These are phyloP conservation scores for Pimephales promelas DNA, from an alignment of 2,113 vertebrate genomes.

Conservation along the genomic window DNA sequence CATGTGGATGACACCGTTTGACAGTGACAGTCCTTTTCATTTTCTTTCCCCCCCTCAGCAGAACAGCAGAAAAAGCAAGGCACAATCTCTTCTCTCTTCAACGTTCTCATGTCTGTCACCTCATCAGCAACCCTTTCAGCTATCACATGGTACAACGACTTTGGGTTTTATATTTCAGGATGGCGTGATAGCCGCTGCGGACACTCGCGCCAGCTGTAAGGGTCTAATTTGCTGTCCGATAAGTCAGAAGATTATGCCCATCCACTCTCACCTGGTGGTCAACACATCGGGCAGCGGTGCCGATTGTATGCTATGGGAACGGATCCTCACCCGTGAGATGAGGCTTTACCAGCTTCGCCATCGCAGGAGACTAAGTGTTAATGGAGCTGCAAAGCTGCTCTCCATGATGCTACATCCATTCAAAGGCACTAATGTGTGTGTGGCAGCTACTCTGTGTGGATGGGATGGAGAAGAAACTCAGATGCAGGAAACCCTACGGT, in stretches of 20 bases:
- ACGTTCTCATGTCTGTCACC: slow-evolving; percentile 36
- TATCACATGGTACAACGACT: slow-evolving; percentile 82
- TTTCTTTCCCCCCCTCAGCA: slow-evolving; percentile 53
- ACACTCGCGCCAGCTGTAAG: slow-evolving; percentile 81
- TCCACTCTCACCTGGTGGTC: slow-evolving; percentile 81
- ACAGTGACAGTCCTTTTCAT: slow-evolving; percentile 40
- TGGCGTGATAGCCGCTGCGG: slow-evolving; percentile 83
- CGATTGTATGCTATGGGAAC: slow-evolving; percentile 80
- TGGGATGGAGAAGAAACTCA: slow-evolving; percentile 71
- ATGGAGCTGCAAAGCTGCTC: slow-evolving; percentile 78
- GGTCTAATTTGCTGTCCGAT: slow-evolving; percentile 75
- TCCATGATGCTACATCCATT: slow-evolving; percentile 78
- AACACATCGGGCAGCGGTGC: slow-evolving; percentile 83
- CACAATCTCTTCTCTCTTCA: not conserved
- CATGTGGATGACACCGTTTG: slow-evolving; percentile 29
- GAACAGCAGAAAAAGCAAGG: slow-evolving; percentile 50
- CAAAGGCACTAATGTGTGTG: slow-evolving; percentile 80
- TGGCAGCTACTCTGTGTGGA: slow-evolving; percentile 82
- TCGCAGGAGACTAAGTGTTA: slow-evolving; percentile 73
- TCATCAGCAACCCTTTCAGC: slow-evolving; percentile 63
- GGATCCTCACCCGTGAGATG: slow-evolving; percentile 76
- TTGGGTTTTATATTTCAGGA: slow-evolving; percentile 81
- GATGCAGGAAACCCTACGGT: not conserved
- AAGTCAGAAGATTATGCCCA: slow-evolving; percentile 77
- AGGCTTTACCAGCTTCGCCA: slow-evolving; percentile 77